Conservation (phyloP, 2,113 vertebrate genomes). For the Phyllopteryx taeniolatus region DNA sequence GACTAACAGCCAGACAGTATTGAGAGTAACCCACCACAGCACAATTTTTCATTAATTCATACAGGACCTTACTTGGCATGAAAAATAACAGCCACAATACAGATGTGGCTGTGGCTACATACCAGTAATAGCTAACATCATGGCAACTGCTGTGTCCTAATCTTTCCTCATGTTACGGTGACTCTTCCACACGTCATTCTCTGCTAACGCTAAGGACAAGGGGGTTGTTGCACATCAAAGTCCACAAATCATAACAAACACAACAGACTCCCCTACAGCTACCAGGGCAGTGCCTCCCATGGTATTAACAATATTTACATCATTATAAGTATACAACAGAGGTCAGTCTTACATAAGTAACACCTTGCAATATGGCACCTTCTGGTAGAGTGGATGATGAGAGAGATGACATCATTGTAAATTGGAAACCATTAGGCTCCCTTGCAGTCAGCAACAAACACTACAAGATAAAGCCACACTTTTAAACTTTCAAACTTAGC, state of each 20-base stretch:
- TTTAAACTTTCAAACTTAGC: neutral
- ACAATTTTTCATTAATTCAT: conserved; percentile 50
- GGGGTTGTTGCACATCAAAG: neutral
- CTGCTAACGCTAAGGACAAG: too few species aligned
- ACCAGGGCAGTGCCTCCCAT: neutral
- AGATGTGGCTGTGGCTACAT: neutral
- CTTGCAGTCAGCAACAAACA: neutral
- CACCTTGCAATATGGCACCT: neutral
- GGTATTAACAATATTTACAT: neutral
- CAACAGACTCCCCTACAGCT: neutral
- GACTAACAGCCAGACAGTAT: conserved; percentile 31
- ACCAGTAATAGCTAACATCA: neutral
- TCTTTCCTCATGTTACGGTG: neutral
- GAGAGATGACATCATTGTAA: neutral
- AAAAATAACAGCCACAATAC: conserved; percentile 18
- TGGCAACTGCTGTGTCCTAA: neutral
- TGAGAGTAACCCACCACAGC: conserved; percentile 26
- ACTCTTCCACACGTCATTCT: neutral
- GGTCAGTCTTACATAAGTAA: conserved; percentile 1
- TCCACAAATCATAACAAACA: neutral
- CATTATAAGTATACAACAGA: neutral
- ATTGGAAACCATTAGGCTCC: neutral
- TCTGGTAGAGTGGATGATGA: neutral
- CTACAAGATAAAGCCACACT: neutral
- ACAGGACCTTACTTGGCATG: conserved; percentile 20